Percentiles rank a stretch among this genome's conserved stretches.
phyloP scores from a whole-genome alignment of 2,888 invertebrate species.

The Drosophila nr. perissopoda region DNA sequence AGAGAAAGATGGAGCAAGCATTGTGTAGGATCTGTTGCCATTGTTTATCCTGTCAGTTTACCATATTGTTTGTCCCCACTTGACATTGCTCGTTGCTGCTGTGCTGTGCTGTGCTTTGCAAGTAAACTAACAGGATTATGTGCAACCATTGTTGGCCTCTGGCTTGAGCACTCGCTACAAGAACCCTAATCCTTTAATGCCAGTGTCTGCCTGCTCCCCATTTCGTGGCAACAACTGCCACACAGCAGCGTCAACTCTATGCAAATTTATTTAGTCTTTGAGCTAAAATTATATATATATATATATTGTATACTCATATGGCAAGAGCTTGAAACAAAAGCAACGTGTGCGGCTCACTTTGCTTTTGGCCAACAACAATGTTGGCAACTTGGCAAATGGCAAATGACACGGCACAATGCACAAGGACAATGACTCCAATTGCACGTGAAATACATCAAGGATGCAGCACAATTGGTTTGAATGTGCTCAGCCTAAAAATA shows the following conservation, averaged over 20 bases:
- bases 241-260: slow-evolving; percentile 51
- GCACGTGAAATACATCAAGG: slow-evolving; percentile 36
- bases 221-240: slow-evolving; percentile 15
- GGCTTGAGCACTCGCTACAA: slow-evolving; percentile 40
- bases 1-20: slow-evolving; percentile 14
- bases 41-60: slow-evolving; percentile 36
- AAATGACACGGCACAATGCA: slow-evolving; percentile 58
- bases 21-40: slow-evolving; percentile 57
- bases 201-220: slow-evolving; percentile 14
- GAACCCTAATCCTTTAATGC: slow-evolving; percentile 73
- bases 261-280: slow-evolving; percentile 73
- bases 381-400: slow-evolving; percentile 58
- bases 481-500: slow-evolving; percentile 37
- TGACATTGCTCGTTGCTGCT: slow-evolving; percentile 59
- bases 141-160: slow-evolving; percentile 57
- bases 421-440: slow-evolving; percentile 74
- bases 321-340: slow-evolving; percentile 52
- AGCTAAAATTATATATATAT: slow-evolving; percentile 63
- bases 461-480: slow-evolving; percentile 37
- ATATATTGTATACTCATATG: neutral
- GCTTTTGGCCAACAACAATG: slow-evolving; percentile 33
- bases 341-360: slow-evolving; percentile 50
- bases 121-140: slow-evolving; percentile 78
- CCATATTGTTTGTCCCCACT: slow-evolving; percentile 63
- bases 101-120: slow-evolving; percentile 27